Base-by-base conservation (phyloP, 64 coral and sea anemone genomes). In the Platygyra sinensis region DNA sequence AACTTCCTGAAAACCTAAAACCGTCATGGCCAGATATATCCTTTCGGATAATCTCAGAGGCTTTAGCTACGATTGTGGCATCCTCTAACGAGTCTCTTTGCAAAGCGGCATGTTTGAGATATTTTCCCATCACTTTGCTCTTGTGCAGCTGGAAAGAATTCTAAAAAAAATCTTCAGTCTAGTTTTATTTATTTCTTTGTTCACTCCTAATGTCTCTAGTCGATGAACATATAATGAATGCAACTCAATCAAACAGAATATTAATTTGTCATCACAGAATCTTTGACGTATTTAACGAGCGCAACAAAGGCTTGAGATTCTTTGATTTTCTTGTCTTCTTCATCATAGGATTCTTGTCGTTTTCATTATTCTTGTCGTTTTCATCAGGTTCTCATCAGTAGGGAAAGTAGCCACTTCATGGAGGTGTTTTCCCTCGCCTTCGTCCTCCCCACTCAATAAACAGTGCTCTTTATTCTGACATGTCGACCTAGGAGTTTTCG, bases 111-210 rank as follows among this genome's bases (percentile, higher is more conserved):
- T 93, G 74, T 60, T 88, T 88, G 2, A 93, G 28, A 4, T 88
- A 32, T 93, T 88, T 36, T 74, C 18, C 92, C 86, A 77, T 94
- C 86, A 84, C 19, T 93, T 89, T 93, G 86, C 83, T 93, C 86
- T 93, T 83, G 19, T 27, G 77, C 31, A 5, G 31, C 65, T 0
- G 25, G 38, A 28, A 71, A 89, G 73, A 83, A 86, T 61, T 82
- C 49, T 25, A 93, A 82, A n/a, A n/a, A n/a, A 67, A 32, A 83
- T 93, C 54, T 93, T 93, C 52, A 89, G 75, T 42, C 86, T 52
- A 27, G 60, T 89, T 54, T 93, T 93, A 60, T 89, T 93, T 20
- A 89, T 76, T 4, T 18, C 1, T 65, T 93, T 75, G n/a, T 42
- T 74, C 5, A 36, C 83, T 88, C 0, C 86, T 86, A 49, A 82